phyloP scores from a whole-genome alignment of 2,797 vertebrate genomes.

The Cossypha heuglini region DNA sequence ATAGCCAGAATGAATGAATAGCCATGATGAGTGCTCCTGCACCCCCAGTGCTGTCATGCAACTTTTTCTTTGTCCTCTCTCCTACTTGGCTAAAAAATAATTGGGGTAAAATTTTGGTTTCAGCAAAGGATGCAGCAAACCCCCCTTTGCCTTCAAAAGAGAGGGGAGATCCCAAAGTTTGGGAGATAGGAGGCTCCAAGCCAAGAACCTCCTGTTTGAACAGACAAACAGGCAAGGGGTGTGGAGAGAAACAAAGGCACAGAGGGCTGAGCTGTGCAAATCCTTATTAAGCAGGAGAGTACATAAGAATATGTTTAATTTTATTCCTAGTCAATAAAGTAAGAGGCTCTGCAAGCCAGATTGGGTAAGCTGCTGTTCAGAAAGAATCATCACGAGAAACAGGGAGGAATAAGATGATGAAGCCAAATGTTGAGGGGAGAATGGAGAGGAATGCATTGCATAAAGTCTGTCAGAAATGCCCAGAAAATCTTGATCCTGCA shows the following conservation, averaged over 20 bases:
- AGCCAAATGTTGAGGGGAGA: not conserved
- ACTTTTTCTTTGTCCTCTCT: not conserved
- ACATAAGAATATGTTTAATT: slow-evolving; percentile 39
- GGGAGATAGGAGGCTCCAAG: not conserved
- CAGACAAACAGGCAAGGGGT: not conserved
- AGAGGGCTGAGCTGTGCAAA: slow-evolving; percentile 10
- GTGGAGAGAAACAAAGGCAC: slow-evolving; percentile 11
- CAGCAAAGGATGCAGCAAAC: not conserved
- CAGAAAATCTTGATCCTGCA: not conserved
- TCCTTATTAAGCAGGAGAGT: slow-evolving; percentile 26
- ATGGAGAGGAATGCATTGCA: not conserved
- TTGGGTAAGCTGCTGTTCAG: not conserved
- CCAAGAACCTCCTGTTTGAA: not conserved
- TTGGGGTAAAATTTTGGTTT: not conserved
- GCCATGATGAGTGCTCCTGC: not conserved
- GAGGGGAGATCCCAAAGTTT: not conserved
- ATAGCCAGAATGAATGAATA: not conserved
- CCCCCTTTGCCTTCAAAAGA: not conserved
- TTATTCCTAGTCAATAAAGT: not conserved
- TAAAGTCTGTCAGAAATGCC: not conserved
- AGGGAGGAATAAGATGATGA: not conserved
- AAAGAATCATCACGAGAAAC: not conserved
- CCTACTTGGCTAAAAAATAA: not conserved
- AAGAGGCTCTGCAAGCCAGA: not conserved
- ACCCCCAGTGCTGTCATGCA: not conserved